phyloP scores from a whole-genome alignment of 1,140 invertebrate species.

The Temnothorax longispinosus region DNA sequence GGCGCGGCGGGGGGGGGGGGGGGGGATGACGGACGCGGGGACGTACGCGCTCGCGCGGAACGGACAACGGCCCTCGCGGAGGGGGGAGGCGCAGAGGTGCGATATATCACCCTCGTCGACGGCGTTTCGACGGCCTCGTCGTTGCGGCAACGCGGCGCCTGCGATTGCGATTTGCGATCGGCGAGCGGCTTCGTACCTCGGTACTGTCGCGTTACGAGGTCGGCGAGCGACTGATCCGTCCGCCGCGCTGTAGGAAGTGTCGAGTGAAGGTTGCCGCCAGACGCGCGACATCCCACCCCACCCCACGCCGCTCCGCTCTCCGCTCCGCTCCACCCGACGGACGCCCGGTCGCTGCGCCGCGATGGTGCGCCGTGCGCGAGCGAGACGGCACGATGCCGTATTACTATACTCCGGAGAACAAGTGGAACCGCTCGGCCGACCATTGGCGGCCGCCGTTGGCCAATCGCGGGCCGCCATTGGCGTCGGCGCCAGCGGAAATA shows the following conservation, averaged over 20 bases:
- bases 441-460: not conserved
- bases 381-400: not conserved
- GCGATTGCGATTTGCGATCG: no score
- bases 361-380: not conserved
- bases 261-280: conserved; percentile 73
- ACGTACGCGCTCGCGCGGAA: not conserved
- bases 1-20: not conserved
- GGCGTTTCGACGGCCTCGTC: not conserved
- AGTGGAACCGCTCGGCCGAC: not conserved
- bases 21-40: no score
- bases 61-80: not conserved
- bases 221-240: conserved; percentile 79
- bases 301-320: conserved; percentile 19
- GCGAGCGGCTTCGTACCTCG: not conserved
- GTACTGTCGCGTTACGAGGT: conserved; percentile 70
- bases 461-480: conserved; percentile 11
- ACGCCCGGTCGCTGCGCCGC: not conserved
- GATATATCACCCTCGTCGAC: not conserved
- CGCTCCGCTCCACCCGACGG: conserved; percentile 2
- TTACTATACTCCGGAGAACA: not conserved
- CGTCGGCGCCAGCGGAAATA: conserved; percentile 79
- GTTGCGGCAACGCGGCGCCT: not conserved
- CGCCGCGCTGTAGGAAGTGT: conserved; percentile 73
- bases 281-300: conserved; percentile 6
- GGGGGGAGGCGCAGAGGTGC: not conserved